Evolutionary conservation across 2,113 vertebrate genomes (phyloP), one percentile per base, ranked within the genome.

Genomic region (Catharus fuscescens): DNA sequence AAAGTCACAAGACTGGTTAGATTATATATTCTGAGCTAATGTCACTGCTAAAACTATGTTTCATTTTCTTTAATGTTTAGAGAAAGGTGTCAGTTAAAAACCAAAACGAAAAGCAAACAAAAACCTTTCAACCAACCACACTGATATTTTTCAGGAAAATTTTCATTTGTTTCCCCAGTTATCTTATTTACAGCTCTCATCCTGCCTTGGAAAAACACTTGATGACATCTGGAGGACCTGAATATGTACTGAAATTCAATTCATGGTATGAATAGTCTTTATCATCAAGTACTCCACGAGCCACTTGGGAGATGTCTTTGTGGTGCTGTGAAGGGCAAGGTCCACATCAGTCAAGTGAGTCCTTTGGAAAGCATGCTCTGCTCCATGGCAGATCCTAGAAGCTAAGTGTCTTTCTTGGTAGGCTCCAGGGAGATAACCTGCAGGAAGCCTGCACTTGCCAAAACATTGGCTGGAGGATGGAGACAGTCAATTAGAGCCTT

Each of bases 71-170:
- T 11, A 31, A 45, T 10, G 6, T 36, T 91, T 80, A 80, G 17
- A 57, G n/a, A 57, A 90, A 83, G 3, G 3, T 72, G 26, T 21
- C 32, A 25, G 5, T 28, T 57, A 32, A 82, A 79, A 88, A 57
- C 11, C 1, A 9, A 54, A 42, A 11, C 0, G 10, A 57, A 54
- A 42, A 11, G 0, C 12, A 57, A 67, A 23, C 11, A 38, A 61
- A 92, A 56, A 2, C 1, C 3, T n/a, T 53, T 45, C 6, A 69
- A 72, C 9, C 4, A 82, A 42, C 1, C 5, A 34, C 1, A 1
- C 2, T 18, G 64, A 42, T 4, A 54, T 32, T 88, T 78, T 80
- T 38, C 48, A 23, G 12, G 12, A 50, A 84, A 64, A 70, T 60
- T 11, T 6, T 52, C 2, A 56, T 80, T 54, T 64, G 2, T 69